Percentiles rank a stretch among this genome's conserved stretches.
These are phyloP conservation scores for Aricia agestis DNA, from an alignment of 1,140 invertebrate genomes.

Conservation along the genomic window DNA sequence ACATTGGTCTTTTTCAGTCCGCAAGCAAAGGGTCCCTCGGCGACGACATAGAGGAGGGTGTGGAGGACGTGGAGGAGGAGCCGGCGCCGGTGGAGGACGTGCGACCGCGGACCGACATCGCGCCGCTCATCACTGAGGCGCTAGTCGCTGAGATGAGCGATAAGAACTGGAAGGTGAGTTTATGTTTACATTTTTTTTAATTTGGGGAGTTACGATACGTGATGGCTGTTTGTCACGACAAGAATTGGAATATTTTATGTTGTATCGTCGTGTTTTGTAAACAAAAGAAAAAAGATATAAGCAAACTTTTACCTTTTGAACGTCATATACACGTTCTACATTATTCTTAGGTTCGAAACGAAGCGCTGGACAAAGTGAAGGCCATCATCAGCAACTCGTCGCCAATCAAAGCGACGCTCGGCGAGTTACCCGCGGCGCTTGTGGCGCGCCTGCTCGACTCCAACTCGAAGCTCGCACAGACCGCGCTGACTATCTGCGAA, in stretches of 20 bases:
- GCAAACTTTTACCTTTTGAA: too few relatives aligned
- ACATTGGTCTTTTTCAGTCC: conserved; percentile 42
- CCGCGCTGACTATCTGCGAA: conserved; percentile 88
- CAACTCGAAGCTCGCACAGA: conserved; percentile 93
- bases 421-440: conserved; percentile 88
- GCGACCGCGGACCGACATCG: conserved; percentile 89
- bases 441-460: conserved; percentile 88
- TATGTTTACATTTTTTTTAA: too few relatives aligned
- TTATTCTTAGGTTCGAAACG: conserved; percentile 82
- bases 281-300: too few relatives aligned
- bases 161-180: conserved; percentile 93
- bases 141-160: conserved; percentile 90
- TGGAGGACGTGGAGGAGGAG: conserved; percentile 77
- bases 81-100: conserved; percentile 77
- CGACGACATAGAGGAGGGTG: conserved; percentile 74
- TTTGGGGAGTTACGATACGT: too few relatives aligned
- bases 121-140: conserved; percentile 88
- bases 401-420: conserved; percentile 88
- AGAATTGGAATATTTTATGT: too few relatives aligned
- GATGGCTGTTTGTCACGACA: too few relatives aligned
- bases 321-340: too few relatives aligned
- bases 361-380: conserved; percentile 87
- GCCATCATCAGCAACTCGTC: conserved; percentile 86
- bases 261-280: too few relatives aligned
- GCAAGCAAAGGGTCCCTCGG: conserved; percentile 73